A percentile compares a stretch with the other conserved stretches of the same genome.
phyloP scores from a whole-genome alignment of 2,888 invertebrate species.

The Crioceris asparagi region DNA sequence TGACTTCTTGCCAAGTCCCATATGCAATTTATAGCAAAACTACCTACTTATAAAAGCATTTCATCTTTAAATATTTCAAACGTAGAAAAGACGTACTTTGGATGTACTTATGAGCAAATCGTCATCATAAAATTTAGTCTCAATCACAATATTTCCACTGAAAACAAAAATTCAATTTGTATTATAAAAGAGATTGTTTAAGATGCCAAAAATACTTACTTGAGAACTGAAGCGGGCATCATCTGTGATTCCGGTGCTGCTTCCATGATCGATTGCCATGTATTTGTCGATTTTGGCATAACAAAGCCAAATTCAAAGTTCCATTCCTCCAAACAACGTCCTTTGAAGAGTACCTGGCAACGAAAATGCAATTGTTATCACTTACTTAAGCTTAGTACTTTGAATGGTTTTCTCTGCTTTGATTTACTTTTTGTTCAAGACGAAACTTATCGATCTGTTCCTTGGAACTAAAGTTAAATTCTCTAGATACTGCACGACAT shows the following conservation, averaged over 20 bases:
- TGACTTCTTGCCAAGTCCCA: too few relatives aligned
- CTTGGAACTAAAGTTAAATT: slow-evolving; percentile 76
- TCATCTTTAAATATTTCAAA: slow-evolving; percentile 49
- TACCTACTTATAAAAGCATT: too few relatives aligned
- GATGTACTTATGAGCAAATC: slow-evolving; percentile 91
- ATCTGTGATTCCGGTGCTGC: slow-evolving; percentile 99
- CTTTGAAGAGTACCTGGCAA: slow-evolving; percentile 57
- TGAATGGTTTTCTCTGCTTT: slow-evolving; percentile 30
- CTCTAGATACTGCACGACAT: slow-evolving; percentile 79
- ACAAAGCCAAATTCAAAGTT: slow-evolving; percentile 99
- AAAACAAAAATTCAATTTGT: slow-evolving; percentile 30
- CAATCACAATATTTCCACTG: slow-evolving; percentile 93
- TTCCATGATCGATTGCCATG: slow-evolving; percentile 98
- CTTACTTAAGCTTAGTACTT: not conserved
- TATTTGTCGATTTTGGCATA: slow-evolving; percentile 96
- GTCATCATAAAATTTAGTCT: slow-evolving; percentile 94
- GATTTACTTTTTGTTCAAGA: slow-evolving; percentile 61
- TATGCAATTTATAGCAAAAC: too few relatives aligned
- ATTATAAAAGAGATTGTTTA: not conserved
- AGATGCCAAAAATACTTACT: slow-evolving; percentile 46
- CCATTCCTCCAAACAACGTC: slow-evolving; percentile 95
- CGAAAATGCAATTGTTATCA: not conserved
- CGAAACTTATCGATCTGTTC: slow-evolving; percentile 94
- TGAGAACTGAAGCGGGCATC: slow-evolving; percentile 98
- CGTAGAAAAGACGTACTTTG: slow-evolving; percentile 87